phyloP scores from a whole-genome alignment of 1,140 invertebrate genomes.

The Lerema accius region DNA sequence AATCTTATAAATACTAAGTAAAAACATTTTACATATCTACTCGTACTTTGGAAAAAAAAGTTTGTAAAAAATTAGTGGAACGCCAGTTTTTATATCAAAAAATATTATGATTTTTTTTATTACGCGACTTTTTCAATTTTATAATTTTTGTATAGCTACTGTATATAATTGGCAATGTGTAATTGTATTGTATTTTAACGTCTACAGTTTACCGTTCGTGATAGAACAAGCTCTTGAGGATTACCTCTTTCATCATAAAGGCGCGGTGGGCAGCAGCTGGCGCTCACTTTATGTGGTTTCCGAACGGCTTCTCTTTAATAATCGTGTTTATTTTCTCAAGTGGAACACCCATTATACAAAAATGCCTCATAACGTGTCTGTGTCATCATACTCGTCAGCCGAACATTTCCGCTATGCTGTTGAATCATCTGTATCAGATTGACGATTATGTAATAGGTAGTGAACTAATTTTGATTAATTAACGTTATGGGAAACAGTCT shows the following conservation, averaged over 20 bases:
- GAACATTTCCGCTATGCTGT: conserved; percentile 35
- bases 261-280: conserved; percentile 73
- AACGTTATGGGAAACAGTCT: not conserved
- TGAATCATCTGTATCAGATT: conserved; percentile 1
- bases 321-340: conserved; percentile 75
- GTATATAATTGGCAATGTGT: too few relatives aligned
- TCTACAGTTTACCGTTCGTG: not conserved
- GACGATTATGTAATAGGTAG: conserved; percentile 15
- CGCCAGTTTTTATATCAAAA: too few relatives aligned
- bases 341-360: conserved; percentile 69
- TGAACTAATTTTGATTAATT: conserved; percentile 9
- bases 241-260: conserved; percentile 76
- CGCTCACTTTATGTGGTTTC: conserved; percentile 77
- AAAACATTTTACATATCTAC: too few relatives aligned
- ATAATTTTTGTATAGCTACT: too few relatives aligned
- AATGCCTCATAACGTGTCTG: conserved; percentile 49
- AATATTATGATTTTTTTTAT: too few relatives aligned
- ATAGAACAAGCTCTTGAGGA: conserved; percentile 52
- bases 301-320: conserved; percentile 74
- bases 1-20: too few relatives aligned
- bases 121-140: too few relatives aligned
- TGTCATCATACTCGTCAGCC: conserved; percentile 37
- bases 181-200: not conserved
- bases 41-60: too few relatives aligned
- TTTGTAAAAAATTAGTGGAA: too few relatives aligned